Conservation (phyloP, 2,113 vertebrate species). For the Etheostoma cragini region DNA sequence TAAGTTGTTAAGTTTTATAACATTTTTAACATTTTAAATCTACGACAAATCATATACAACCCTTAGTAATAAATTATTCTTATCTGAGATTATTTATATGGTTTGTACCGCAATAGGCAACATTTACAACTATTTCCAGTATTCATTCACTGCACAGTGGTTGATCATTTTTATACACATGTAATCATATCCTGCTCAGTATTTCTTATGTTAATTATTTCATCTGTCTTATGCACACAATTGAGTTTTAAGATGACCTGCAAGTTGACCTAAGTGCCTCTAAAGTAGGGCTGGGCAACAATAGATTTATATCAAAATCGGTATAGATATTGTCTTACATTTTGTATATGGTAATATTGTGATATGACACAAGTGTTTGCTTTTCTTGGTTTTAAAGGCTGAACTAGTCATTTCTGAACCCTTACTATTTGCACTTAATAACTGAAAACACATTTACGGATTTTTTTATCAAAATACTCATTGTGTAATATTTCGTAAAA, state of each 20-base stretch:
- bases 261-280: background rate
- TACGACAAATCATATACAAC: background rate
- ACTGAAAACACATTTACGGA: too few relatives aligned
- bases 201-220: background rate
- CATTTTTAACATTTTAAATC: background rate
- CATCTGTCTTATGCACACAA: background rate
- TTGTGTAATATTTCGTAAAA: too few relatives aligned
- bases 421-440: too few relatives aligned
- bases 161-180: conserved; percentile 20
- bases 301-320: too few relatives aligned
- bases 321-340: too few relatives aligned
- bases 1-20: background rate
- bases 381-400: too few relatives aligned
- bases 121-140: background rate
- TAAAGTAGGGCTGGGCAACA: background rate
- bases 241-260: background rate
- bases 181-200: background rate
- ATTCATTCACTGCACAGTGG: background rate
- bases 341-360: too few relatives aligned
- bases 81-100: background rate
- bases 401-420: too few relatives aligned
- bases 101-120: background rate
- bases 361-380: too few relatives aligned
- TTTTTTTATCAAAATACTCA: too few relatives aligned
- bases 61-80: background rate